These are phyloP conservation scores for Bombus picipes DNA, from an alignment of 1,140 invertebrate genomes.

Conservation along the genomic window DNA sequence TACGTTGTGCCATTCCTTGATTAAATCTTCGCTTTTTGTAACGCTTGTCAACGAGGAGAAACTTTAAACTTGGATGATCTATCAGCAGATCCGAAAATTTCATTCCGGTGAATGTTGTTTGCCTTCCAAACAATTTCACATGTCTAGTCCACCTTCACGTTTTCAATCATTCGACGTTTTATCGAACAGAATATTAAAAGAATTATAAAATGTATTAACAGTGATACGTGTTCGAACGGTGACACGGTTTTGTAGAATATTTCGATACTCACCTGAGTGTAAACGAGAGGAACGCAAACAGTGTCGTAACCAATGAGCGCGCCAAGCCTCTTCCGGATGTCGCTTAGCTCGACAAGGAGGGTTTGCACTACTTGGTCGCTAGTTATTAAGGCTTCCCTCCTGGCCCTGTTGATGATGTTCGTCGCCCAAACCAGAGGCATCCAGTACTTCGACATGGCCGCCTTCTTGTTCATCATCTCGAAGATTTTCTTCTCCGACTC, in stretches of 20 bases:
- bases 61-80: too few species aligned
- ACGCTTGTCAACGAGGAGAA: neutral
- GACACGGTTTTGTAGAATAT: neutral
- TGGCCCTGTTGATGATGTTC: slow-evolving; percentile 92
- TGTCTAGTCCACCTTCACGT: too few species aligned
- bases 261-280: slow-evolving; percentile 92
- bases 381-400: slow-evolving; percentile 90
- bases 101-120: too few species aligned
- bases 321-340: slow-evolving; percentile 90
- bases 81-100: too few species aligned
- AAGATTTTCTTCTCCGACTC: slow-evolving; percentile 95
- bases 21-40: neutral
- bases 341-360: slow-evolving; percentile 91
- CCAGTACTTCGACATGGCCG: slow-evolving; percentile 96
- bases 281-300: slow-evolving; percentile 97
- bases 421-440: slow-evolving; percentile 96
- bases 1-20: neutral
- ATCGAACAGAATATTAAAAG: neutral
- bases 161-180: too few species aligned
- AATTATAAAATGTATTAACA: neutral
- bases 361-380: slow-evolving; percentile 95
- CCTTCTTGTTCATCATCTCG: slow-evolving; percentile 93
- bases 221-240: neutral
- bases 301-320: slow-evolving; percentile 96
- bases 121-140: neutral